These are phyloP conservation scores for Pelecanus crispus DNA, from an alignment of 2,113 vertebrate genomes.

Conservation along the genomic window DNA sequence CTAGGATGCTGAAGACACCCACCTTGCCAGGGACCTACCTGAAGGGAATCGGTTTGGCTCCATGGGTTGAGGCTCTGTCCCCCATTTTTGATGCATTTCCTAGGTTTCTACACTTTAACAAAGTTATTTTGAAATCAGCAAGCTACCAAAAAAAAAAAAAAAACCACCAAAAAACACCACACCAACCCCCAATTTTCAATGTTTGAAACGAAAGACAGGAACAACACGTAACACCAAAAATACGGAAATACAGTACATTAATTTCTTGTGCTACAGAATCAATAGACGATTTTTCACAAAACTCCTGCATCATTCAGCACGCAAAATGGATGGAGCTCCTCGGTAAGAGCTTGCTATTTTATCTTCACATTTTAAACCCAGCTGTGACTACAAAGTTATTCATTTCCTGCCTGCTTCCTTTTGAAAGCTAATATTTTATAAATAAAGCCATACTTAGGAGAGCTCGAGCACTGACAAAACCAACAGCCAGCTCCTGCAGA, in stretches of 20 bases:
- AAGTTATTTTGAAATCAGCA: neutral
- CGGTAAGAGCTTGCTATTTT: neutral
- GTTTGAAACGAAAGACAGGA: neutral
- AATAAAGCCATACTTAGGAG: neutral
- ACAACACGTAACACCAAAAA: rapidly evolving
- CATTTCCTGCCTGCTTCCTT: conserved; percentile 7
- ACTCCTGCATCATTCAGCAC: neutral
- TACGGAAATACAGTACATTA: neutral
- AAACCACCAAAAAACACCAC: too few species aligned
- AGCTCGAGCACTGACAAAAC: neutral
- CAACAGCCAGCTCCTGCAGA: neutral
- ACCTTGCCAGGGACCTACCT: neutral
- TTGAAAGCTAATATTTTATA: neutral
- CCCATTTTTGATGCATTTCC: neutral
- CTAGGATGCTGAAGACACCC: neutral
- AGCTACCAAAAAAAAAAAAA: neutral
- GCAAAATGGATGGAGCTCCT: neutral
- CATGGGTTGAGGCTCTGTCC: rapidly evolving
- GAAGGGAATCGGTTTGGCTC: neutral
- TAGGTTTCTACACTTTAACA: neutral
- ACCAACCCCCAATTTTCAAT: too few species aligned
- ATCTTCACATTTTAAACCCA: neutral
- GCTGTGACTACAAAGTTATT: neutral
- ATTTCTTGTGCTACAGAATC: neutral
- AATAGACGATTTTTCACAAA: neutral